These are phyloP conservation scores for Neopipo cinnamomea DNA, from an alignment of 2,113 vertebrate genomes.

Conservation along the genomic window DNA sequence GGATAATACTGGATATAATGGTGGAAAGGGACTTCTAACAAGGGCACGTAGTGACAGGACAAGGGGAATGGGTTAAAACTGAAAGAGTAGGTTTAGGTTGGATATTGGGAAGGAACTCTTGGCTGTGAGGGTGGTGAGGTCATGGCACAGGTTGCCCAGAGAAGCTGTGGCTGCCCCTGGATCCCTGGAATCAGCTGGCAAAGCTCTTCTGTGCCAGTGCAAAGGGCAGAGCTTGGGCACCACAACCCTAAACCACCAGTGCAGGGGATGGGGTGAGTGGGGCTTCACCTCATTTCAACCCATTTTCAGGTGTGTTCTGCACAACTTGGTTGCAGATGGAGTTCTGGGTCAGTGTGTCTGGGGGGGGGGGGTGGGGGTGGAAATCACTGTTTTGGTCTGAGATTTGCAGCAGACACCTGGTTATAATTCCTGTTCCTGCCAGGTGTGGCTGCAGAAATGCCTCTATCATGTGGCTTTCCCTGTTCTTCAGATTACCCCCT, in stretches of 20 bases:
- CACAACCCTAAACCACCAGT: accelerated
- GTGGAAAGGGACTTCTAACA: background rate
- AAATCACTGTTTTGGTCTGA: background rate
- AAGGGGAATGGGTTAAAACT: background rate
- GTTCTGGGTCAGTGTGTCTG: accelerated
- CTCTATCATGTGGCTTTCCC: background rate
- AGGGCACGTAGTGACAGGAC: background rate
- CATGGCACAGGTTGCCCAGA: background rate
- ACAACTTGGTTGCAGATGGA: accelerated
- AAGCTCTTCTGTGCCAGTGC: background rate
- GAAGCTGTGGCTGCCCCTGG: background rate
- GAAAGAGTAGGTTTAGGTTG: background rate
- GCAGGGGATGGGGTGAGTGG: accelerated
- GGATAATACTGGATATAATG: background rate
- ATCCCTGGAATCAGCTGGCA: background rate
- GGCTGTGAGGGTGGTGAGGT: background rate
- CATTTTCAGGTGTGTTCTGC: background rate
- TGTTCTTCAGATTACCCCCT: background rate
- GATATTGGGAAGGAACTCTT: background rate
- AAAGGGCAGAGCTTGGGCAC: background rate
- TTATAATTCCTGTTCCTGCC: background rate
- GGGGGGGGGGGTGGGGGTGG: accelerated
- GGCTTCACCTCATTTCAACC: background rate
- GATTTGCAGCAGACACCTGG: background rate
- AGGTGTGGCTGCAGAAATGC: background rate